These are phyloP conservation scores for Orthosia incerta DNA, from an alignment of 2,888 invertebrate genomes.

Conservation along the genomic window DNA sequence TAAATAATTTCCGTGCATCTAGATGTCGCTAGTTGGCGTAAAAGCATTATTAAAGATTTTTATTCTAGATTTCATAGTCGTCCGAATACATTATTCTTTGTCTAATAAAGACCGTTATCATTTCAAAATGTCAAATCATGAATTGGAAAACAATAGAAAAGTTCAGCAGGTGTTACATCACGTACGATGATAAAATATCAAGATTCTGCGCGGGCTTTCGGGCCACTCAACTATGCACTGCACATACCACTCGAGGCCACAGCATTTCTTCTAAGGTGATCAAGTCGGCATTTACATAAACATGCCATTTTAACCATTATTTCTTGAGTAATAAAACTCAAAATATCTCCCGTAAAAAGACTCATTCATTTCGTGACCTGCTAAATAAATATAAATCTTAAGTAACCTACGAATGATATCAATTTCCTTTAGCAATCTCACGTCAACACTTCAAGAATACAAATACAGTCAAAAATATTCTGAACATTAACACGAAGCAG, in stretches of 20 bases:
- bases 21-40: constrained; percentile 54
- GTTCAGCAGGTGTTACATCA: constrained; percentile 69
- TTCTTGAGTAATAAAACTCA: constrained; percentile 43
- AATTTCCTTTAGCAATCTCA: constrained; percentile 55
- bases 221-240: constrained; percentile 72
- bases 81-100: neutral
- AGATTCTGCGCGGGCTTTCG: constrained; percentile 74
- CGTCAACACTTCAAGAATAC: constrained; percentile 47
- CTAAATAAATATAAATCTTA: constrained; percentile 62
- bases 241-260: constrained; percentile 84
- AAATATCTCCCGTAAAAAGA: constrained; percentile 34
- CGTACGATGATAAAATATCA: constrained; percentile 69
- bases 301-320: constrained; percentile 52
- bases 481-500: constrained; percentile 55
- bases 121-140: constrained; percentile 46
- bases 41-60: neutral
- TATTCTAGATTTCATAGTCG: neutral
- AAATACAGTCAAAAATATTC: constrained; percentile 53
- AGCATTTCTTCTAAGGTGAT: constrained; percentile 85
- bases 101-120: constrained; percentile 18
- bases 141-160: constrained; percentile 65
- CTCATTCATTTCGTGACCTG: constrained; percentile 55
- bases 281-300: constrained; percentile 70
- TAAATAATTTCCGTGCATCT: neutral
- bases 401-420: neutral